Evolutionary conservation across 1,140 invertebrate genomes (phyloP), one percentile per base, ranked within the genome.

Genomic region (Scaptomyza pallida): DNA sequence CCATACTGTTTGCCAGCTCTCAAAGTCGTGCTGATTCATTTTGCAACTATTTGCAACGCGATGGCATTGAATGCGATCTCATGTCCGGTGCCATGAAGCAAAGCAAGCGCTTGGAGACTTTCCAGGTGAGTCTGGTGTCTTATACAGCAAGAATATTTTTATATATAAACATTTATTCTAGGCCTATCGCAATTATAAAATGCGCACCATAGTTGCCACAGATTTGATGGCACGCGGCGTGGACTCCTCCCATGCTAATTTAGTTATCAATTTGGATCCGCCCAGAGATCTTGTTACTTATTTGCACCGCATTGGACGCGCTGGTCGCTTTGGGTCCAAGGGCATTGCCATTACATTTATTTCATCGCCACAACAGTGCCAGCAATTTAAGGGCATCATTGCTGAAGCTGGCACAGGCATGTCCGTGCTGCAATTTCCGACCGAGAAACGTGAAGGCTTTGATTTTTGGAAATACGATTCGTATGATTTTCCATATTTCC

Each of bases 221-320:
- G 97, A 99, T 94, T 92, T 99, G 82, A 95, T 95, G 52, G 94
- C 96, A 17, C 93, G 96, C 73, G 95, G 98, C 12, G 97, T 99
- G 75, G 98, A 99, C 93, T 96, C 95, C 8, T 94, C 96, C 54
- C 96, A 98, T 93, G 95, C 99, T 5, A 96, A 99, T 93, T 92
- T 99, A 41, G 95, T 99, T 0, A 94, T 99, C 8, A 99, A 99
- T 92, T 93, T 99, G 79, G 98, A 99, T 91, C 90, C 96, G 40
- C 97, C 99, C 1, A 82, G 76, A 50, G 95, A 98, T 89, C 93
- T 94, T 76, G 95, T 96, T 56, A 98, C 97, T 2, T 99, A 99
- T 93, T 93, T 99, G 62, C 99, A 99, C 92, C 93, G 98, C 90
- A 98, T 99, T 88, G 98, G 98, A 5, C 93, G 98, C 79, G 97